Percentiles rank a stretch among this genome's conserved stretches.
Evolutionary conservation across 2,113 vertebrate genomes (phyloP).

Genomic region (Halichoerus grypus): DNA sequence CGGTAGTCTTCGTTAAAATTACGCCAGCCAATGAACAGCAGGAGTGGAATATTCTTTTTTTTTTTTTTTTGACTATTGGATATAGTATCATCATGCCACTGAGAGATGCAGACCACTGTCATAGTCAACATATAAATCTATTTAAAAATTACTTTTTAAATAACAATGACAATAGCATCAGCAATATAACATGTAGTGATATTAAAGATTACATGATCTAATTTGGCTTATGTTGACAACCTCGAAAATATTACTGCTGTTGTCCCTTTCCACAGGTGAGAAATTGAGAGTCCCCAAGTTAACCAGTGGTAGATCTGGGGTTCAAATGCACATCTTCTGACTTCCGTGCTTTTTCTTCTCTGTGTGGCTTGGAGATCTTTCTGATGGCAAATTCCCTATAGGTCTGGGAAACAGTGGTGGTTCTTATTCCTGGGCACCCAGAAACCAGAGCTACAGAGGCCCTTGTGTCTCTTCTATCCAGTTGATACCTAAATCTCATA

Average conservation of each 20-base stretch:
- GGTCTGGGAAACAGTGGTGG: neutral
- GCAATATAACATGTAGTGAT: neutral
- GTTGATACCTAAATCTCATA: neutral
- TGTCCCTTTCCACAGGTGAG: neutral
- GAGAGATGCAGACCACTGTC: neutral
- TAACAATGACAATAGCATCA: neutral
- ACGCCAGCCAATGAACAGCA: neutral
- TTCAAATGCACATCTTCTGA: neutral
- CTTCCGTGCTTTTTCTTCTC: neutral
- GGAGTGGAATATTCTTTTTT: neutral
- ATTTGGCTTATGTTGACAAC: neutral
- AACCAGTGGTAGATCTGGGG: neutral
- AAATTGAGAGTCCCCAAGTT: neutral
- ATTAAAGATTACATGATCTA: neutral
- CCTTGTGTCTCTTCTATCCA: neutral
- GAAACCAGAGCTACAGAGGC: neutral
- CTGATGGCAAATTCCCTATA: neutral
- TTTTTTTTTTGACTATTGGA: neutral
- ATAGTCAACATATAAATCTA: neutral
- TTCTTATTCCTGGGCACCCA: neutral
- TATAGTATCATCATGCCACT: neutral
- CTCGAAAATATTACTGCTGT: neutral
- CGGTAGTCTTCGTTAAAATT: slow-evolving; percentile 10
- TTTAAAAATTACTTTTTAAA: neutral
- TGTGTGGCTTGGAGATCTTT: neutral